Evolutionary conservation across 2,113 vertebrate genomes (phyloP).

Genomic region (Pogona vitticeps): DNA sequence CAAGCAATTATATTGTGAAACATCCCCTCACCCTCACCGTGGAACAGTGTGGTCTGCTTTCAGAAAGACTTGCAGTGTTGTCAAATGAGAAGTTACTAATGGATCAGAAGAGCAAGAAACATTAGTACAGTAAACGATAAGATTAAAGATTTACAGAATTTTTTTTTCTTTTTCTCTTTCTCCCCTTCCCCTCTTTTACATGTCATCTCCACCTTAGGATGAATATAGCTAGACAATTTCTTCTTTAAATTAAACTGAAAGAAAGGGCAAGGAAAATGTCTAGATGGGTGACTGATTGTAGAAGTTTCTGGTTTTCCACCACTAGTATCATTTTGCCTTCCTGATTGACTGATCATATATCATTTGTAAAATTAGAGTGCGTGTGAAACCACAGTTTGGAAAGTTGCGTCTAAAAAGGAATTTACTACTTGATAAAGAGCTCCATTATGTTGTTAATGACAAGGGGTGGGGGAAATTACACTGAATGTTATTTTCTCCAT

Average conservation of each 20-base stretch:
- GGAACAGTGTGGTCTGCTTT: slow-evolving; percentile 6
- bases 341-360: not conserved
- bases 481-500: too few species aligned
- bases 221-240: not conserved
- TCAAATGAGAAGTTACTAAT: slow-evolving; percentile 33
- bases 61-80: slow-evolving; percentile 31
- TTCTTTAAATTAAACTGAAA: not conserved
- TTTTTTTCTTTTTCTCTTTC: not conserved
- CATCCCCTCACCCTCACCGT: not conserved
- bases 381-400: too few species aligned
- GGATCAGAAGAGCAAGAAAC: slow-evolving; percentile 24
- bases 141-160: not conserved
- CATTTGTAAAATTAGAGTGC: not conserved
- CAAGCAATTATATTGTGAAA: not conserved
- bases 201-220: not conserved
- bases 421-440: too few species aligned
- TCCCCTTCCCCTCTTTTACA: not conserved
- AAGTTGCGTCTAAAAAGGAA: too few species aligned
- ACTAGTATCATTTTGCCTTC: not conserved
- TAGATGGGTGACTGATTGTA: not conserved
- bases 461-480: too few species aligned
- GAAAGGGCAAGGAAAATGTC: not conserved
- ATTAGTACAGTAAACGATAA: slow-evolving; percentile 32
- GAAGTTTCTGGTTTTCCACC: not conserved
- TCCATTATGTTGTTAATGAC: too few species aligned